phyloP scores from a whole-genome alignment of 2,888 invertebrate species.

The Celastrina argiolus region DNA sequence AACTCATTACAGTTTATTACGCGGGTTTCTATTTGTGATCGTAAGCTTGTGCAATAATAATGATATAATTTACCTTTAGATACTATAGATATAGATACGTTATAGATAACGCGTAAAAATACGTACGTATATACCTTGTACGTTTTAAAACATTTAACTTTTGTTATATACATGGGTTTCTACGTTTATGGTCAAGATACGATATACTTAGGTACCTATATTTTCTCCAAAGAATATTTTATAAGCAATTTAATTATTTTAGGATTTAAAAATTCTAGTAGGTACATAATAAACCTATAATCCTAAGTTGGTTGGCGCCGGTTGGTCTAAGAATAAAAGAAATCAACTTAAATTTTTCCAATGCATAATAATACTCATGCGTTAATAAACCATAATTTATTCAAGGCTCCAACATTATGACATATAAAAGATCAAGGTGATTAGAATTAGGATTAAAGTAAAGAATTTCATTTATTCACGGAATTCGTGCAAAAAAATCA shows the following conservation, averaged over 20 bases:
- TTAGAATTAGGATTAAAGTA: not conserved
- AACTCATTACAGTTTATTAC: slow-evolving; percentile 5
- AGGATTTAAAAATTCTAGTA: no score
- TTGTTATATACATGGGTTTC: no score
- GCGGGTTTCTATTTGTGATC: not conserved
- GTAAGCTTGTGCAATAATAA: not conserved
- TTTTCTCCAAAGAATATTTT: no score
- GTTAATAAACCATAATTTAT: slow-evolving; percentile 16
- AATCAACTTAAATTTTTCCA: not conserved
- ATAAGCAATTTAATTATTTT: no score
- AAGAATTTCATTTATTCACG: not conserved
- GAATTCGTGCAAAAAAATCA: not conserved
- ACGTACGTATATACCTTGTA: no score
- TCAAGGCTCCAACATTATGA: slow-evolving; percentile 2
- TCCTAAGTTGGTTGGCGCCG: no score
- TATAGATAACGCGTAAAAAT: no score
- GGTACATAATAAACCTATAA: no score
- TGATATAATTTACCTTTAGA: not conserved
- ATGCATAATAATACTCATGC: slow-evolving; percentile 1
- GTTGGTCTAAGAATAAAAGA: not conserved
- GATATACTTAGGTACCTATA: no score
- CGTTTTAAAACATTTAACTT: no score
- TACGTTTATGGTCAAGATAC: no score
- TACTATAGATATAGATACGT: no score
- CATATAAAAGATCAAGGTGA: slow-evolving; percentile 14